A percentile compares a stretch with the other conserved stretches of the same genome.
These are phyloP conservation scores for Erithacus rubecula DNA, from an alignment of 2,797 vertebrate genomes.

Conservation along the genomic window DNA sequence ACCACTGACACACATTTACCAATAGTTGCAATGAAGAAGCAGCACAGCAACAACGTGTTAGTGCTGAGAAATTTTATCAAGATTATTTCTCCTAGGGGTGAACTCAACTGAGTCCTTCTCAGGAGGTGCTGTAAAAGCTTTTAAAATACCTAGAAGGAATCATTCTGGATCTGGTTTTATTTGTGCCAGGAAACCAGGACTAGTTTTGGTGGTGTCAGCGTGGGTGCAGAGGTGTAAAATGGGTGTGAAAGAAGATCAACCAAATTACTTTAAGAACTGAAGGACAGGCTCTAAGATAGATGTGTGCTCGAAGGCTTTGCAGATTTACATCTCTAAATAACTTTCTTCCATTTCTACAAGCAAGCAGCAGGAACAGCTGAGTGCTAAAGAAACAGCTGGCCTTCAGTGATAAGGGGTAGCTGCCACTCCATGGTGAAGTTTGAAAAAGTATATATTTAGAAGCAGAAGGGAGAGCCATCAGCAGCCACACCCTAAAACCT, in stretches of 20 bases:
- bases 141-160: not conserved
- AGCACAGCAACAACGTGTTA: not conserved
- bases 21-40: not conserved
- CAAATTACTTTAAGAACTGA: not conserved
- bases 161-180: not conserved
- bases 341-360: constrained; percentile 16
- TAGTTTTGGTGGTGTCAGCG: not conserved
- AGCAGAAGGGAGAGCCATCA: constrained; percentile 33
- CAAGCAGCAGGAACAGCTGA: constrained; percentile 52
- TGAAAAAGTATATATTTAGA: constrained; percentile 48
- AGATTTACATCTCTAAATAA: constrained; percentile 45
- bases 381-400: constrained; percentile 51
- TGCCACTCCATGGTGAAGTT: constrained; percentile 22
- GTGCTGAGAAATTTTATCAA: not conserved
- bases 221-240: not conserved
- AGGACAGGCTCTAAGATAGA: not conserved
- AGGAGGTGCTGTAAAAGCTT: not conserved
- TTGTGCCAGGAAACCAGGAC: not conserved
- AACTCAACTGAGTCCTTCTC: not conserved
- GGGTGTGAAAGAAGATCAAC: constrained; percentile 9
- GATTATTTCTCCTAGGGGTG: not conserved
- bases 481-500: constrained; percentile 22
- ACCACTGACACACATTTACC: not conserved
- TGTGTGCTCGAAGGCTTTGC: constrained; percentile 2
- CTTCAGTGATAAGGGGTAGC: constrained; percentile 44